phyloP scores from a whole-genome alignment of 2,113 vertebrate genomes.

The Nibea coibor region DNA sequence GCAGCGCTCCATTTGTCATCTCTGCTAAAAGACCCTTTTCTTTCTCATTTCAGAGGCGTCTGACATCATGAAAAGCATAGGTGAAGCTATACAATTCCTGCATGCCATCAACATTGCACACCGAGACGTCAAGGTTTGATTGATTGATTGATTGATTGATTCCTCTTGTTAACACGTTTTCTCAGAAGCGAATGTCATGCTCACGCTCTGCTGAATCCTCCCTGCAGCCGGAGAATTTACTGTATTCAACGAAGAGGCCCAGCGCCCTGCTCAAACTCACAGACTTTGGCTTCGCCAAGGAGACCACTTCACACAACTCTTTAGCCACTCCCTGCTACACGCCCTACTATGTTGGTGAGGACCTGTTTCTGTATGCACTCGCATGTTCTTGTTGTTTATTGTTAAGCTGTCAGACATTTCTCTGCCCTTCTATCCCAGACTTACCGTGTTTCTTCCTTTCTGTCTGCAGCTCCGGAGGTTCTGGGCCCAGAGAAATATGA shows the following conservation, averaged over 20 bases:
- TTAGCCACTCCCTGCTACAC: slow-evolving; percentile 98
- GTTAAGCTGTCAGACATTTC: neutral
- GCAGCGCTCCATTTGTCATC: neutral
- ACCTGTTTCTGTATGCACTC: neutral
- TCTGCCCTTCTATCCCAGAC: neutral
- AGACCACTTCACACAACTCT: slow-evolving; percentile 97
- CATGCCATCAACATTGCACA: slow-evolving; percentile 98
- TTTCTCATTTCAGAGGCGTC: slow-evolving; percentile 89
- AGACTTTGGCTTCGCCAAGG: slow-evolving; percentile 99
- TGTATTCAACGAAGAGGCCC: slow-evolving; percentile 93
- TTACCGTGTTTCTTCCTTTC: slow-evolving; percentile 14
- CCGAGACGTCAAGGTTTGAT: slow-evolving; percentile 92
- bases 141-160: too few species aligned
- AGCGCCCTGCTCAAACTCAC: slow-evolving; percentile 94
- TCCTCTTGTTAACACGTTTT: too few species aligned
- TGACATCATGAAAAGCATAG: slow-evolving; percentile 98
- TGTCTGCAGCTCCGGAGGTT: slow-evolving; percentile 92
- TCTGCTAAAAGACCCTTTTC: neutral
- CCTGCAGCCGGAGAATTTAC: slow-evolving; percentile 93
- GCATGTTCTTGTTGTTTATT: neutral
- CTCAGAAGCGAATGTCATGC: neutral
- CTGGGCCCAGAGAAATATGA: slow-evolving; percentile 98
- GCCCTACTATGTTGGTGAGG: slow-evolving; percentile 97
- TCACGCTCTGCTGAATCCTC: slow-evolving; percentile 9
- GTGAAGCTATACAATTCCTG: slow-evolving; percentile 94